These are phyloP conservation scores for Macrotrachela quadricornifera DNA, from an alignment of 1,140 invertebrate genomes.

Conservation along the genomic window DNA sequence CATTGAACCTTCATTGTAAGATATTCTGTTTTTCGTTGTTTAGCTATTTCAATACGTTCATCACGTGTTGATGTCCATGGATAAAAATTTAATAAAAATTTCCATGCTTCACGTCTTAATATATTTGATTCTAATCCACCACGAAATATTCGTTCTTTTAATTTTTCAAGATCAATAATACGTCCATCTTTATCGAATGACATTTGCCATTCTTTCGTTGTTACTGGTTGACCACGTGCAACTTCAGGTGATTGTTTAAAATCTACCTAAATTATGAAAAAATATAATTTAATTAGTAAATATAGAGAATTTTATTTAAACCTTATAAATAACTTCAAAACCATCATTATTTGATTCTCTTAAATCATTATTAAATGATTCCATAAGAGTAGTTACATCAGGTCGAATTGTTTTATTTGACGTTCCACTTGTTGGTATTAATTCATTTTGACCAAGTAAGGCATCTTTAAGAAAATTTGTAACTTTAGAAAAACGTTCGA, in stretches of 20 bases:
- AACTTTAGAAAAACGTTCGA: too few species aligned
- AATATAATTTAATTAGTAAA: too few species aligned
- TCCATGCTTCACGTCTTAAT: conserved; percentile 69
- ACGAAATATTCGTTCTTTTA: conserved; percentile 64
- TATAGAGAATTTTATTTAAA: too few species aligned
- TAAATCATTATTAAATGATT: background rate
- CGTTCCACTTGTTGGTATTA: too few species aligned
- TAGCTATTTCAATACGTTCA: conserved; percentile 34
- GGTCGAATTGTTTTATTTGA: conserved; percentile 8
- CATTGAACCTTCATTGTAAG: conserved; percentile 88
- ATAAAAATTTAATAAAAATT: conserved; percentile 70
- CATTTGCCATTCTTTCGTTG: conserved; percentile 46
- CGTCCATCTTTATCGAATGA: conserved; percentile 50
- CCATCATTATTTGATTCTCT: conserved; percentile 1
- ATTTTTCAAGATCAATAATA: conserved; percentile 25
- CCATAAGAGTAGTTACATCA: conserved; percentile 25
- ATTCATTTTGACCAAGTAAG: too few species aligned
- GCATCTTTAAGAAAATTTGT: too few species aligned
- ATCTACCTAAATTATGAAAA: conserved; percentile 6
- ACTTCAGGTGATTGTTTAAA: background rate
- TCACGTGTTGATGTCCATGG: conserved; percentile 54
- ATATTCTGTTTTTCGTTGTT: conserved; percentile 35
- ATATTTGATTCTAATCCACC: conserved; percentile 46
- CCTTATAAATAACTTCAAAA: background rate
- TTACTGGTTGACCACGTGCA: conserved; percentile 45